These are phyloP conservation scores for Globodera ellingtonae DNA, from an alignment of 1,140 invertebrate species.

Conservation along the genomic window DNA sequence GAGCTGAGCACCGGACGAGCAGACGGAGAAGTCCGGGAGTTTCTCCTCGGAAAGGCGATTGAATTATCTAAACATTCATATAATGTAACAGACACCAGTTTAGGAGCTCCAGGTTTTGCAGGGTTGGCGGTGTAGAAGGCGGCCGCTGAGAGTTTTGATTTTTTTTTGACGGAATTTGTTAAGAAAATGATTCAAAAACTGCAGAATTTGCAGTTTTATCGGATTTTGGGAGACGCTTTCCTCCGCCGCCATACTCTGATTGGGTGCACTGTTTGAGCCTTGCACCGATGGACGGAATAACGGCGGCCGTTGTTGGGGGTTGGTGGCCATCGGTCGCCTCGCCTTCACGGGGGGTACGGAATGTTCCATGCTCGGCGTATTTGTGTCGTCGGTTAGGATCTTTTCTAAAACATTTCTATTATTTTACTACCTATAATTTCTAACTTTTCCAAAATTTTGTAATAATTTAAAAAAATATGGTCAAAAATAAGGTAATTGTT, in stretches of 20 bases:
- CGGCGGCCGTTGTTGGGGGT: not conserved
- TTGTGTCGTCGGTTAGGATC: not conserved
- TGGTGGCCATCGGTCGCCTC: not conserved
- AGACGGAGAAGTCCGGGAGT: not conserved
- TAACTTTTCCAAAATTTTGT: too few species aligned
- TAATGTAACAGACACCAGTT: too few species aligned
- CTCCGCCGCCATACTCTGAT: not conserved
- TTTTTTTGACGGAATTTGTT: too few species aligned
- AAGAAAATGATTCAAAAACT: too few species aligned
- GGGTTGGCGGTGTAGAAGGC: too few species aligned
- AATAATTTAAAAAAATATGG: too few species aligned
- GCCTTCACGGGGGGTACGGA: not conserved
- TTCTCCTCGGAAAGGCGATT: not conserved
- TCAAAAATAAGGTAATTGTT: too few species aligned
- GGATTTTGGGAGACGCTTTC: too few species aligned
- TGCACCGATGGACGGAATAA: not conserved
- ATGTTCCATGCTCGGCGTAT: not conserved
- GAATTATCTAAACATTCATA: too few species aligned
- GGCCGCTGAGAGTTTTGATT: too few species aligned
- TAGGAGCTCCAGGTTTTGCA: too few species aligned
- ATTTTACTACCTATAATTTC: not conserved
- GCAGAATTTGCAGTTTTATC: too few species aligned
- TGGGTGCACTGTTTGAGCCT: not conserved
- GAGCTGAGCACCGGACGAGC: conserved; percentile 20
- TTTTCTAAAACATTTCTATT: conserved; percentile 16